Base-by-base conservation (phyloP, 1,140 invertebrate species). In the Sinonovacula constricta region DNA sequence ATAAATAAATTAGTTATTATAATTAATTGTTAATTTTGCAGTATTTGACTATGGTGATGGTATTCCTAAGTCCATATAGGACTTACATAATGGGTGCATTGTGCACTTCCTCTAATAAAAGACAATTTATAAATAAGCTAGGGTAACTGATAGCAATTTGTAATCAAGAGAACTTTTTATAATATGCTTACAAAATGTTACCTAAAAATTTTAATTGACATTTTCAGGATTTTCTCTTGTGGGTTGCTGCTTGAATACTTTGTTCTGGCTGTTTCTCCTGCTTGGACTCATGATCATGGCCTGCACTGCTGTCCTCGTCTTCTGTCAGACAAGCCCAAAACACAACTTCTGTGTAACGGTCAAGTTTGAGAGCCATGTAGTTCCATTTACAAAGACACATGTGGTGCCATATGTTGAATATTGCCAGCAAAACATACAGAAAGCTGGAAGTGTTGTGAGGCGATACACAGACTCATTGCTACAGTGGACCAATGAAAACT, bases 311-410 rank as follows among this genome's bases (percentile, higher is more conserved):
- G 59, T 67, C 10, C 51, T 76, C n/a, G 53, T 66, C n/a, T 67
- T 57, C 72, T 76, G 72, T 67, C 72, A 76, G 36, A 66, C 66
- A 36, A 36, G 67, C n/a, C 60, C 70, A 1, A 65, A 67, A 33
- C 28, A 65, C 30, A 57, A 76, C 26, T 76, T 76, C 36, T 76
- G 72, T 76, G 63, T 66, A 22, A 53, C 57, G 12, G 65, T 76
- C 15, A 7, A 67, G 49, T 76, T 56, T 57, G 72, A 76, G 34
- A 31, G 33, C 4, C 31, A 36, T 26, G 54, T 76, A 3, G 72
- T 76, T 39, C 72, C 72, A 28, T 76, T 62, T 34, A 76, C 62
- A 26, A 63, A 65, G 31, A 28, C 62, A 3, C 53, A 76, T 33
- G 26, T 76, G 28, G 15, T 59, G 22, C 72, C 72, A 0, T 39